These are phyloP conservation scores for Myotis vivesi DNA, from an alignment of 2,797 vertebrate genomes.

Conservation along the genomic window DNA sequence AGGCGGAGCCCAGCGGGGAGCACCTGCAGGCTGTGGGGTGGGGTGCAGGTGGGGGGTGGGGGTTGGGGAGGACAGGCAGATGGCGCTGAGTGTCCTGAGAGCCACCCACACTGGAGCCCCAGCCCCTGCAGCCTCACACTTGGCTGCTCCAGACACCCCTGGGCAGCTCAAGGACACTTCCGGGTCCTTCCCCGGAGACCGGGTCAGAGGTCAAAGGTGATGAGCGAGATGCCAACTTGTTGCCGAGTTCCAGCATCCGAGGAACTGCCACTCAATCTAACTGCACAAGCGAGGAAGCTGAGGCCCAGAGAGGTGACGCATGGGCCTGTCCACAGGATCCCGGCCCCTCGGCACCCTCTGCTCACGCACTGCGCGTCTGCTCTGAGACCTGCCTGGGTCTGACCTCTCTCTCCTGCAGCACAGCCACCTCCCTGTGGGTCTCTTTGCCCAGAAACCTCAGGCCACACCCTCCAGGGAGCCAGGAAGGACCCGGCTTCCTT, in stretches of 20 bases:
- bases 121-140: background rate
- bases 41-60: no score
- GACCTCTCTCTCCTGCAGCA: no score
- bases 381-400: background rate
- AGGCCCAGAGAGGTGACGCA: background rate
- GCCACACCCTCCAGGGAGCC: fast-evolving
- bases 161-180: background rate
- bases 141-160: background rate
- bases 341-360: fast-evolving
- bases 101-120: background rate
- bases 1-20: slow-evolving; percentile 90
- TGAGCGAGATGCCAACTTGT: background rate
- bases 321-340: background rate
- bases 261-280: background rate
- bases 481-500: background rate
- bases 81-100: background rate
- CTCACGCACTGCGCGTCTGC: fast-evolving
- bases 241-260: background rate
- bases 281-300: fast-evolving
- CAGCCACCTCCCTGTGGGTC: fast-evolving
- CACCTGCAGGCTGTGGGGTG: slow-evolving; percentile 91
- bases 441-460: background rate
- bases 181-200: background rate
- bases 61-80: no score
- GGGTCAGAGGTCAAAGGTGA: background rate